phyloP scores from a whole-genome alignment of 1,140 invertebrate species.

The Eubasilissa regina region DNA sequence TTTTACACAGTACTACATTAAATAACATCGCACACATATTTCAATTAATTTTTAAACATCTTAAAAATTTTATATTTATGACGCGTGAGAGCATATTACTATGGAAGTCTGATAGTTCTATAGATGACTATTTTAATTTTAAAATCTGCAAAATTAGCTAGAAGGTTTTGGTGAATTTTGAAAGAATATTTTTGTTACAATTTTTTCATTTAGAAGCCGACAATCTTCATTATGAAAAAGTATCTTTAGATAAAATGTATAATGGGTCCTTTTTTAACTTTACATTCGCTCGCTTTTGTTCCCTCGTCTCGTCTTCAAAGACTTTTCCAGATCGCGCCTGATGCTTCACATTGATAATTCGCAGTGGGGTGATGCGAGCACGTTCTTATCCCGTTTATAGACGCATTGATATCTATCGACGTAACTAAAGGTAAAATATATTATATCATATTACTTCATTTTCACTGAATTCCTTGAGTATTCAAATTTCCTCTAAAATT shows the following conservation, averaged over 20 bases:
- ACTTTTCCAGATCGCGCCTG: neutral
- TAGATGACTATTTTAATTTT: too few species aligned
- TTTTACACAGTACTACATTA: too few species aligned
- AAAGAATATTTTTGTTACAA: slow-evolving; percentile 5
- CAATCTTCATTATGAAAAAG: slow-evolving; percentile 26
- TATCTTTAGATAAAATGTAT: slow-evolving; percentile 16
- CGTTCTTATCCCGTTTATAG: slow-evolving; percentile 23
- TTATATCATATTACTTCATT: neutral
- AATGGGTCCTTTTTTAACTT: slow-evolving; percentile 22
- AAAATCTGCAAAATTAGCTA: too few species aligned
- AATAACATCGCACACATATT: too few species aligned
- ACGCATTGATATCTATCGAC: slow-evolving; percentile 26
- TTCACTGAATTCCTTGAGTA: neutral
- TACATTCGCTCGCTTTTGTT: neutral
- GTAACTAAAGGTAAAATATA: slow-evolving; percentile 10
- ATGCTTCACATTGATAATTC: slow-evolving; percentile 32
- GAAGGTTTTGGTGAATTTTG: too few species aligned
- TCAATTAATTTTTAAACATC: too few species aligned
- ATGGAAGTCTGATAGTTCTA: too few species aligned
- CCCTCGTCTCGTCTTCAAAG: slow-evolving; percentile 24
- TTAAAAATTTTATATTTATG: too few species aligned
- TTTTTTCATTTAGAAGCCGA: slow-evolving; percentile 1
- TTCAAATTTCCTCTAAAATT: too few species aligned
- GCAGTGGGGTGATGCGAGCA: slow-evolving; percentile 31
- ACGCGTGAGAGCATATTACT: too few species aligned